These are phyloP conservation scores for Cardiocondyla obscurior DNA, from an alignment of 1,140 invertebrate species.

Conservation along the genomic window DNA sequence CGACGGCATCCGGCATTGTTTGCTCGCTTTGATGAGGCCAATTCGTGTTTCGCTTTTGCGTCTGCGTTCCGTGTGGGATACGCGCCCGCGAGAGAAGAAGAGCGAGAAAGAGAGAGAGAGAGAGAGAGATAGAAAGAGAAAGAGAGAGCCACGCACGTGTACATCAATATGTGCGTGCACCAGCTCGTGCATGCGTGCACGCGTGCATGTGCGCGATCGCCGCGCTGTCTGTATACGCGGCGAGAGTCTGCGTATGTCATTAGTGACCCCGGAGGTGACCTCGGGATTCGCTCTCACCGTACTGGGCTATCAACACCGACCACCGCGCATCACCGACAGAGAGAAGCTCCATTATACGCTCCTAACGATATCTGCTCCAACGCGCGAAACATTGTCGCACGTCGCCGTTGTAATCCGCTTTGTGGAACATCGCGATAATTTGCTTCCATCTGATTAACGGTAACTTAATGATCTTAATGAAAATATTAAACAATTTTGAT, in stretches of 20 bases:
- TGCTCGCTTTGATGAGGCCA: conserved; percentile 84
- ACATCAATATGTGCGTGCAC: neutral
- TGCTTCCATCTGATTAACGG: neutral
- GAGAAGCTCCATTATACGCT: conserved; percentile 65
- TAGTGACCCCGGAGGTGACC: conserved; percentile 79
- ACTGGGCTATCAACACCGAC: conserved; percentile 79
- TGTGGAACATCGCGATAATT: conserved; percentile 1
- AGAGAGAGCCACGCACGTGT: neutral
- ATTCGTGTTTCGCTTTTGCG: conserved; percentile 80
- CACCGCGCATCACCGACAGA: conserved; percentile 71
- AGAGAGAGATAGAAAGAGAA: too few relatives aligned
- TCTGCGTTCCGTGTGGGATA: conserved; percentile 71
- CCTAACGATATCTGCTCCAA: conserved; percentile 64
- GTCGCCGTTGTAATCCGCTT: conserved; percentile 6
- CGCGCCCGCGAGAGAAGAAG: too few relatives aligned
- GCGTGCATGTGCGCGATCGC: neutral
- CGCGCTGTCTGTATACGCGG: conserved; percentile 23
- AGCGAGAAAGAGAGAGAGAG: too few relatives aligned
- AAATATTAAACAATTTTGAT: neutral
- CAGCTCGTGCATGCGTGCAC: neutral
- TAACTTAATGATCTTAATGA: neutral
- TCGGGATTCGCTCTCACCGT: conserved; percentile 76
- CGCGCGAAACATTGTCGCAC: conserved; percentile 50
- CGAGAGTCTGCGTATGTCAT: conserved; percentile 79
- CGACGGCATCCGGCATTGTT: conserved; percentile 82